These are phyloP conservation scores for Euwallacea similis DNA, from an alignment of 1,140 invertebrate species.

Conservation along the genomic window DNA sequence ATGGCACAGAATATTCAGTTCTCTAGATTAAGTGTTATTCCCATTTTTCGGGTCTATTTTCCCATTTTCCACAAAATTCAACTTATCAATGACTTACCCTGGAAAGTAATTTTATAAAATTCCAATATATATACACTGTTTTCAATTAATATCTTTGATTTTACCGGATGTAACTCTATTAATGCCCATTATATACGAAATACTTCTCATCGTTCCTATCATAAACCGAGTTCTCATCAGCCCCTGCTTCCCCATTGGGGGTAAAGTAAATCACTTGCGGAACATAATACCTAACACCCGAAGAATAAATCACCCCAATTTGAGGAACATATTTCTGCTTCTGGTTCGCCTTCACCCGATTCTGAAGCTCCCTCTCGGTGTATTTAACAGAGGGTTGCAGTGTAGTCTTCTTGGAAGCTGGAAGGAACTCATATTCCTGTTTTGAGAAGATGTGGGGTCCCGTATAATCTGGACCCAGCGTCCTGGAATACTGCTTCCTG, in stretches of 20 bases:
- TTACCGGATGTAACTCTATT: no score
- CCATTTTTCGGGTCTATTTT: no score
- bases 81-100: no score
- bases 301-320: constrained; percentile 51
- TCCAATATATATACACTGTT: no score
- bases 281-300: constrained; percentile 52
- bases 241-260: constrained; percentile 39
- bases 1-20: no score
- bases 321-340: constrained; percentile 46
- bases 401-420: constrained; percentile 32
- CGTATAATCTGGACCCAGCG: constrained; percentile 45
- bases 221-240: constrained; percentile 49
- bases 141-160: no score
- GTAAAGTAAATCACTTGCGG: constrained; percentile 48
- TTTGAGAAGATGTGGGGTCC: constrained; percentile 51
- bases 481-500: constrained; percentile 42
- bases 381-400: constrained; percentile 37
- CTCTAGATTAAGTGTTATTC: no score
- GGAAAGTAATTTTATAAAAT: no score
- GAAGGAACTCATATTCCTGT: constrained; percentile 47
- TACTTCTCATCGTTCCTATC: constrained; percentile 47
- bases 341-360: constrained; percentile 20
- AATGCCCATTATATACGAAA: constrained; percentile 22
- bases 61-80: no score
- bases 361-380: constrained; percentile 27